A percentile compares a stretch with the other conserved stretches of the same genome.
These are phyloP conservation scores for Siniperca obscura DNA, from an alignment of 2,797 vertebrate species.

Conservation along the genomic window DNA sequence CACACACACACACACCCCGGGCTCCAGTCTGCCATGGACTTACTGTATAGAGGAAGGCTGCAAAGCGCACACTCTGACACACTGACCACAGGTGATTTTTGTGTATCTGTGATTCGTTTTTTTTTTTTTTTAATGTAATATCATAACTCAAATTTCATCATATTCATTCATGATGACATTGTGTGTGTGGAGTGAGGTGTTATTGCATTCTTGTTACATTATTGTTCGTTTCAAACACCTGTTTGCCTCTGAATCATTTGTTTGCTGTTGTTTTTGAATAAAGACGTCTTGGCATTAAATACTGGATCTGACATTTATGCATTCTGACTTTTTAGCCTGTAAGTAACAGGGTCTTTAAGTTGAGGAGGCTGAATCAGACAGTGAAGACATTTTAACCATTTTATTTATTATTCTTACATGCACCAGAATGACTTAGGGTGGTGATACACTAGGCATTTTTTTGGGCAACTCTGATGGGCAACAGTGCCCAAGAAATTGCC, in stretches of 20 bases:
- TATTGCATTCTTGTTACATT: neutral
- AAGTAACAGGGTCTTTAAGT: neutral
- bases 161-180: neutral
- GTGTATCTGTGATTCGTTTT: neutral
- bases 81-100: slow-evolving; percentile 31
- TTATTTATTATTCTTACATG: neutral
- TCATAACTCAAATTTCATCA: slow-evolving; percentile 10
- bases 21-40: neutral
- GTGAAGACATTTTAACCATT: neutral
- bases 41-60: neutral
- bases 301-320: slow-evolving; percentile 6
- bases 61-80: neutral
- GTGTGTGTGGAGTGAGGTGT: neutral
- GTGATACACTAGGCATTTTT: slow-evolving; percentile 63
- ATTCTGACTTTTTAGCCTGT: slow-evolving; percentile 5
- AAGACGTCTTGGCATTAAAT: slow-evolving; percentile 36
- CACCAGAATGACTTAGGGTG: slow-evolving; percentile 27
- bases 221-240: neutral
- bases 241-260: slow-evolving; percentile 12
- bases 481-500: slow-evolving; percentile 56
- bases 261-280: slow-evolving; percentile 50
- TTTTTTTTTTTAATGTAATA: neutral
- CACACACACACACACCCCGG: neutral
- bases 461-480: slow-evolving; percentile 58
- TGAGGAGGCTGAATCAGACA: neutral